phyloP scores from a whole-genome alignment of 2,113 vertebrate species.

The Maccullochella peelii region DNA sequence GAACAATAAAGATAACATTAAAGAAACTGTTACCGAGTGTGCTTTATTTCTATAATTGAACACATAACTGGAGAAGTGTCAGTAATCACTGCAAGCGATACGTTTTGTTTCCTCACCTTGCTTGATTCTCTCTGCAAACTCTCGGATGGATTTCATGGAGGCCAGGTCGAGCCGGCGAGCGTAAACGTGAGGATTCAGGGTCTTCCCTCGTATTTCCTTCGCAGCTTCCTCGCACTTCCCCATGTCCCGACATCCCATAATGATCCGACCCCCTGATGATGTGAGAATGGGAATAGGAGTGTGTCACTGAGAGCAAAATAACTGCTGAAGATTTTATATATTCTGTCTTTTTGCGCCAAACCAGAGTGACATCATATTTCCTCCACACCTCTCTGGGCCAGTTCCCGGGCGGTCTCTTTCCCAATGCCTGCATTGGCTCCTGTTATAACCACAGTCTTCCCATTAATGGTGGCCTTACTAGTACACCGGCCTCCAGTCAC shows the following conservation, averaged over 20 bases:
- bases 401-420: slow-evolving; percentile 86
- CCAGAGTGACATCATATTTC: background rate
- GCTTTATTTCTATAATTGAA: background rate
- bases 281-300: background rate
- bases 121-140: slow-evolving; percentile 83
- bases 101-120: slow-evolving; percentile 70
- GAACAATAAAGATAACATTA: background rate
- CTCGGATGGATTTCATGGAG: slow-evolving; percentile 85
- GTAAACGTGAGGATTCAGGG: slow-evolving; percentile 85
- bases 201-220: slow-evolving; percentile 86
- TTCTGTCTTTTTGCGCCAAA: background rate
- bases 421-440: slow-evolving; percentile 91
- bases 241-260: slow-evolving; percentile 90
- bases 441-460: slow-evolving; percentile 89
- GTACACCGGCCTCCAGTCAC: slow-evolving; percentile 86
- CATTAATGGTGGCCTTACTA: slow-evolving; percentile 85
- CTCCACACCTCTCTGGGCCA: slow-evolving; percentile 83
- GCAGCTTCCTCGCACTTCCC: slow-evolving; percentile 88
- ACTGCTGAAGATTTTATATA: background rate
- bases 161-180: slow-evolving; percentile 86
- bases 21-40: background rate
- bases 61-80: background rate
- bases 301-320: background rate
- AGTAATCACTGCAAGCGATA: no score
- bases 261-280: slow-evolving; percentile 86